Evolutionary conservation across 2,888 invertebrate species (phyloP).

Genomic region (Melanchra persicariae): DNA sequence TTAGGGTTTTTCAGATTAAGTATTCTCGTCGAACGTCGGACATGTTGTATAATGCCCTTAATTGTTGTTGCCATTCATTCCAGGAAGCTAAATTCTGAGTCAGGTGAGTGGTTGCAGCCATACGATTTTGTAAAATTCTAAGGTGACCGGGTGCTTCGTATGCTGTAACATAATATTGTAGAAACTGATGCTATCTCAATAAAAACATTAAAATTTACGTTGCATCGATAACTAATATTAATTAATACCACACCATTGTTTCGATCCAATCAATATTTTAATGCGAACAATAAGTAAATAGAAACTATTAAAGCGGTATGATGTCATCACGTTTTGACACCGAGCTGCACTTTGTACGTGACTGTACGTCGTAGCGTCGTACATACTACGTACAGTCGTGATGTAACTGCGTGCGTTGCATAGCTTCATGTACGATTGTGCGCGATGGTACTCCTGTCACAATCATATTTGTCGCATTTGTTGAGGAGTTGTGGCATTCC

Average conservation of each 20-base stretch:
- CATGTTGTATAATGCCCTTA: too few species aligned
- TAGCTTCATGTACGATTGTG: slow-evolving; percentile 38
- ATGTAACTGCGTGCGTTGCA: slow-evolving; percentile 39
- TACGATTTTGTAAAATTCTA: neutral
- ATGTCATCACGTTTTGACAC: slow-evolving; percentile 50
- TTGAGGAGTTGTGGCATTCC: slow-evolving; percentile 20
- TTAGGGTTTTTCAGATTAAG: neutral
- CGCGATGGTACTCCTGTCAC: slow-evolving; percentile 13
- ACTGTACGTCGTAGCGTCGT: slow-evolving; percentile 30
- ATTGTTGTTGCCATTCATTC: too few species aligned
- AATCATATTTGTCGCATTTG: slow-evolving; percentile 20
- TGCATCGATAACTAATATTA: slow-evolving; percentile 3
- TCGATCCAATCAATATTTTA: slow-evolving; percentile 37
- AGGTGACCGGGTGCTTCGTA: neutral
- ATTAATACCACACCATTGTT: slow-evolving; percentile 32
- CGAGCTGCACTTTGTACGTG: slow-evolving; percentile 42
- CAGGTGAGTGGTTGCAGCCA: neutral
- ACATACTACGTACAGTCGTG: slow-evolving; percentile 29
- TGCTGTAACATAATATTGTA: slow-evolving; percentile 4
- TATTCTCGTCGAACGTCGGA: neutral
- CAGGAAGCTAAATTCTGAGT: too few species aligned
- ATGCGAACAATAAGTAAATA: slow-evolving; percentile 35
- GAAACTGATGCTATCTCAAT: slow-evolving; percentile 13
- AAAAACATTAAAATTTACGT: slow-evolving; percentile 2
- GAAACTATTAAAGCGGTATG: slow-evolving; percentile 23